Conservation (phyloP, 2,888 invertebrate species). For the Globia sparganii region DNA sequence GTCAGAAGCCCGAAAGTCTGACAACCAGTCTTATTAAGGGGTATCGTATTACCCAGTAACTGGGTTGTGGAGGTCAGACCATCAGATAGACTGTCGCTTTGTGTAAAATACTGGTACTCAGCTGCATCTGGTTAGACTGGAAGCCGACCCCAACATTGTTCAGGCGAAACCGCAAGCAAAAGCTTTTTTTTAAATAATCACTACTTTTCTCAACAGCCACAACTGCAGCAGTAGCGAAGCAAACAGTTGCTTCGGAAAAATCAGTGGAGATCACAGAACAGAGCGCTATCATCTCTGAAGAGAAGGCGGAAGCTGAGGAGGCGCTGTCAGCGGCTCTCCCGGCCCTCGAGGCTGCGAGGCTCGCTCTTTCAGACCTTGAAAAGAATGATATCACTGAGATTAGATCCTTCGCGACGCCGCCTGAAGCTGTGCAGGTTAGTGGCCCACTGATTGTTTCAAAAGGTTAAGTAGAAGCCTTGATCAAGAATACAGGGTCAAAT, state of each 20-base stretch:
- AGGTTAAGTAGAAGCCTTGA: background rate
- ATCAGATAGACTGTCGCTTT: no score
- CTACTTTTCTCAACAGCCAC: constrained; percentile 86
- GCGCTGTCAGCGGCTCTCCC: constrained; percentile 95
- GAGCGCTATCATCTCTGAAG: constrained; percentile 94
- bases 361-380: constrained; percentile 95
- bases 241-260: constrained; percentile 94
- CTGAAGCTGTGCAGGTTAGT: constrained; percentile 94
- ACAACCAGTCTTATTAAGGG: no score
- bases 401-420: constrained; percentile 97
- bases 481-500: background rate
- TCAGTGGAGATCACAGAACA: constrained; percentile 95
- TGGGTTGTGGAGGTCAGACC: no score
- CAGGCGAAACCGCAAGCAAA: no score
- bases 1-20: no score
- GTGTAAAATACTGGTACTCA: no score
- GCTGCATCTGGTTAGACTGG: no score
- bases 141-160: no score
- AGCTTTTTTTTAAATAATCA: background rate
- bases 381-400: constrained; percentile 98
- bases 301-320: constrained; percentile 96
- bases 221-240: constrained; percentile 93
- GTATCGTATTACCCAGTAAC: no score
- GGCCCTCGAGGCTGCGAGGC: constrained; percentile 94
- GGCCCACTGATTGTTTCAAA: background rate